Conservation (phyloP, 2,797 vertebrate species). For the Holocentrus rufus region DNA sequence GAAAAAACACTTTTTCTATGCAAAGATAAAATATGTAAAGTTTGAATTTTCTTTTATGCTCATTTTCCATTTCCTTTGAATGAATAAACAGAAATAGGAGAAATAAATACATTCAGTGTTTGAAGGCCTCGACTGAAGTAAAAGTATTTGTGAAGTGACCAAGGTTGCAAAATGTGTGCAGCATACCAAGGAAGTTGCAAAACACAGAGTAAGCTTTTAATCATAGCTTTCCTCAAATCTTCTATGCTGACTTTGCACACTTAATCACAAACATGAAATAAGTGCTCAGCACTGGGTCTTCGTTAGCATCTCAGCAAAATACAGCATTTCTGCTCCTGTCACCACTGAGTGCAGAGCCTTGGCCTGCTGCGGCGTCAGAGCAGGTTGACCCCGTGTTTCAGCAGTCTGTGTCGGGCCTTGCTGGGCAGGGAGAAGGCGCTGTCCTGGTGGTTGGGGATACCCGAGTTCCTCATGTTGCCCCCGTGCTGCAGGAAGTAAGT, state of each 20-base stretch:
- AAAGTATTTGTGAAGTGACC: background rate
- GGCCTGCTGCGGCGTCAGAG: constrained; percentile 75
- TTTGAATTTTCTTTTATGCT: background rate
- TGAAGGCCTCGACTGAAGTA: background rate
- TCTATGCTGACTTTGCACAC: background rate
- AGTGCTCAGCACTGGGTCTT: background rate
- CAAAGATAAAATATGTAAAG: background rate
- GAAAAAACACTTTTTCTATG: background rate
- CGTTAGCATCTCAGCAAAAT: background rate
- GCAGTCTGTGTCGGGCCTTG: constrained; percentile 91
- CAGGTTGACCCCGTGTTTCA: constrained; percentile 95
- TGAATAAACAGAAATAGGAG: constrained; percentile 18
- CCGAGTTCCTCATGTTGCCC: constrained; percentile 83
- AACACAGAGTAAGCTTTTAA: background rate
- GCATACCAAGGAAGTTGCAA: background rate
- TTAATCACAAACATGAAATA: background rate
- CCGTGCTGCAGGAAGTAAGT: constrained; percentile 93
- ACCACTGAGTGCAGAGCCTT: background rate
- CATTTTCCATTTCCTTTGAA: constrained; percentile 1
- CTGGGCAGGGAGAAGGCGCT: constrained; percentile 86
- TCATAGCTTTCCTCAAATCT: background rate
- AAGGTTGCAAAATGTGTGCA: background rate
- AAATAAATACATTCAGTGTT: background rate
- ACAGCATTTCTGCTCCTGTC: background rate
- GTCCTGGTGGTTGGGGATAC: constrained; percentile 92